Evolutionary conservation across 2,888 invertebrate species (phyloP), one percentile per base, ranked within the genome.

Genomic region (Cistogaster globosa): DNA sequence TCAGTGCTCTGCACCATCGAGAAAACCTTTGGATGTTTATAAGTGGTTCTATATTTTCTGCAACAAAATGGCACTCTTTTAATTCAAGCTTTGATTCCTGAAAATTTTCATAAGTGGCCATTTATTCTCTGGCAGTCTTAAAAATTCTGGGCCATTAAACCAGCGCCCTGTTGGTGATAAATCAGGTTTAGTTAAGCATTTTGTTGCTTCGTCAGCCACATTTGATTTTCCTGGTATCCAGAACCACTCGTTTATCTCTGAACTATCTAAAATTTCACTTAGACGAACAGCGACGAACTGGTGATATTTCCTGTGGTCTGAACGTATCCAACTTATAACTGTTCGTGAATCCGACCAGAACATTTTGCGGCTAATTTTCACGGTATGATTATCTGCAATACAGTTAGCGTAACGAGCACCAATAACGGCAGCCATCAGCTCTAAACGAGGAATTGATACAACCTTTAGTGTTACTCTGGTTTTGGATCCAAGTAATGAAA

Each of bases 371-470:
- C 12, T 69, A 36, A 76, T 76, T 4, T 45, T 58, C 11, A 14
- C 36, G 20, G 20, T 65, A 2, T 65, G 65, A 22, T 14, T 36
- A 20, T 76, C 8, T 5, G n/a, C 2, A 12, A 76, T 58, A 67
- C 12, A 38, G 11, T 45, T 57, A 7, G 63, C 48, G 87, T 80
- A 77, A 86, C 88, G 18, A 87, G 63, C 69, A 5, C 77, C 55
- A 36, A 85, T 77, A 16, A 76, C 76, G 3, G 86, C 79, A 6
- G 84, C 84, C 60, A 86, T 80, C n/a, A 84, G 32, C 14, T 87
- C 83, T 22, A 86, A 26, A 0, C 81, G 57, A 2, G 80, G 78
- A 42, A 86, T 86, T 1, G 85, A 86, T 11, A 79, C 22, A 11
- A 82, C 62, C 53, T 83, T 86, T 12, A 86, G 16, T 2, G 84